Percentiles rank a stretch among this genome's conserved stretches.
These are phyloP conservation scores for Nycticebus coucang DNA, from an alignment of 2,113 vertebrate species.

Conservation along the genomic window DNA sequence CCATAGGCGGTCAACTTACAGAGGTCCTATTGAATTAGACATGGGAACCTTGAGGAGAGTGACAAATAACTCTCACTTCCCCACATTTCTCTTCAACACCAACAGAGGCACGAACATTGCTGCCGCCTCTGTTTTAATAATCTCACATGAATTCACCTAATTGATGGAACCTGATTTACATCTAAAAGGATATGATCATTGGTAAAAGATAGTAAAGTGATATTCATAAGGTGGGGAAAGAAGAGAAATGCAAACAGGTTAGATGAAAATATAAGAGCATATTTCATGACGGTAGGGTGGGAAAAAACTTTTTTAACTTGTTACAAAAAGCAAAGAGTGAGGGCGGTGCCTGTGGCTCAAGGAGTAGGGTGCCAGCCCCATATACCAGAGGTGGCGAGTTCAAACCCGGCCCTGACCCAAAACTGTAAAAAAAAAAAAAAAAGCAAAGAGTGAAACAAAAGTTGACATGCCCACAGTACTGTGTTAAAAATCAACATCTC, in stretches of 20 bases:
- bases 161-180: background rate
- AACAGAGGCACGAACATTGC: too few relatives aligned
- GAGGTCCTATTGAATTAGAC: too few relatives aligned
- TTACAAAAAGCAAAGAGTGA: background rate
- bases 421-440: background rate
- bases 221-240: background rate
- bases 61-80: fast-evolving
- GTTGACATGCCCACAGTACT: background rate
- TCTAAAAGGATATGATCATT: background rate
- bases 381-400: too few relatives aligned
- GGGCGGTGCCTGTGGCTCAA: too few relatives aligned
- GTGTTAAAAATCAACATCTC: background rate
- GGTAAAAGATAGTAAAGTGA: background rate
- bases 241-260: background rate
- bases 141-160: background rate
- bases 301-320: background rate
- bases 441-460: background rate
- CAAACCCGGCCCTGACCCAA: too few relatives aligned
- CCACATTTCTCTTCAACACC: too few relatives aligned
- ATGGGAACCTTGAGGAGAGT: too few relatives aligned
- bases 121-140: background rate
- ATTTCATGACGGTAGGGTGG: background rate
- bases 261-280: background rate
- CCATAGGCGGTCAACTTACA: too few relatives aligned
- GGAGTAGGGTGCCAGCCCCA: too few relatives aligned